phyloP scores from a whole-genome alignment of 2,113 vertebrate genomes.

The Delphinapterus leucas region DNA sequence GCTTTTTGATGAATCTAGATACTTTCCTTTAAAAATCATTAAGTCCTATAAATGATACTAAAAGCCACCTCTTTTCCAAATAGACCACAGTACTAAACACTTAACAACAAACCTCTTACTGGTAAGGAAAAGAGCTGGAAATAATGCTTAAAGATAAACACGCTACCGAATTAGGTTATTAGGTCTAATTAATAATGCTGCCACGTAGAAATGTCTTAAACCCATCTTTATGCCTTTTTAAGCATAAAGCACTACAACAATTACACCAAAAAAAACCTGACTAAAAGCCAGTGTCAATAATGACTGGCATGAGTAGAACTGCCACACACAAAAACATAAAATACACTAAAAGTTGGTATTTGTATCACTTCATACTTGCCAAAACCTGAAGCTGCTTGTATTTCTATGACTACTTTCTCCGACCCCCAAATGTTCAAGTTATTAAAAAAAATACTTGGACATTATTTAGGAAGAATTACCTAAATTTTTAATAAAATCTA shows the following conservation, averaged over 20 bases:
- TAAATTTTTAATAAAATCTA: not conserved
- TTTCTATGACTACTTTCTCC: not conserved
- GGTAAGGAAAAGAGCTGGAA: not conserved
- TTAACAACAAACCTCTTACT: not conserved
- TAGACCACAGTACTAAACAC: not conserved
- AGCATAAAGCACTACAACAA: not conserved
- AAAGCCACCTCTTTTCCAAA: not conserved
- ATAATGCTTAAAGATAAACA: not conserved
- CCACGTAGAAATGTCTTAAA: not conserved
- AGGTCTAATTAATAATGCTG: not conserved
- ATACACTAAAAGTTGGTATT: not conserved
- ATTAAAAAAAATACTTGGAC: not conserved
- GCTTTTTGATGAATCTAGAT: not conserved
- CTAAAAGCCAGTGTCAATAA: not conserved
- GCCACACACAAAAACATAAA: not conserved
- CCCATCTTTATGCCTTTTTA: not conserved
- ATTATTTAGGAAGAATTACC: not conserved
- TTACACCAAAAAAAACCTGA: not conserved
- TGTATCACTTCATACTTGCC: not conserved
- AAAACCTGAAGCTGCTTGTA: not conserved
- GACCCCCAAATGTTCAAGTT: not conserved
- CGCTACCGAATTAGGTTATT: not conserved
- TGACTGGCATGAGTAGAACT: not conserved
- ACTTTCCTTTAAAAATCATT: constrained; percentile 30
- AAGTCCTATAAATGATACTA: not conserved